Evolutionary conservation across 2,113 vertebrate genomes (phyloP).

Genomic region (Apaloderma vittatum): DNA sequence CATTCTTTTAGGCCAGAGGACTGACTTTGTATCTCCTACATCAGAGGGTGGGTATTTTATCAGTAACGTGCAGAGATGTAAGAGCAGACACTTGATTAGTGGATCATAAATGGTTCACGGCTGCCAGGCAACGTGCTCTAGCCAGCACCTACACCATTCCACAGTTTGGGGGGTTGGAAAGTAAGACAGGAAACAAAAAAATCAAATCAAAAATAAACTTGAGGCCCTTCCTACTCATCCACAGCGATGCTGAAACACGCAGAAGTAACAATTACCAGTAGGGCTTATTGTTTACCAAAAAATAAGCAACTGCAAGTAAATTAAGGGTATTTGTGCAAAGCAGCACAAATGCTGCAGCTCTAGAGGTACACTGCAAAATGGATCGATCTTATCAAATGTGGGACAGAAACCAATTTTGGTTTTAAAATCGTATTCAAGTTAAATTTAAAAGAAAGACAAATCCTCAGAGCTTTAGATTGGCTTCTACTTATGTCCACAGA

Average conservation of each 20-base stretch:
- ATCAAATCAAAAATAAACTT: not conserved
- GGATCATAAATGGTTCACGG: not conserved
- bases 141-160: not conserved
- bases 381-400: not conserved
- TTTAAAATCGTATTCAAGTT: not conserved
- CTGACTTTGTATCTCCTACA: not conserved
- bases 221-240: conserved; percentile 41
- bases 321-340: conserved; percentile 34
- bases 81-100: not conserved
- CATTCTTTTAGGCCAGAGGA: not conserved
- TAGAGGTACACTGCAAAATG: not conserved
- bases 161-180: not conserved
- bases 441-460: conserved; percentile 29
- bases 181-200: not conserved
- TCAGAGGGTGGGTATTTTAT: not conserved
- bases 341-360: conserved; percentile 14
- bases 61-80: not conserved
- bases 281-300: not conserved
- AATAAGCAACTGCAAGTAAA: conserved; percentile 65
- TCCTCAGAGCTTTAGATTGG: not conserved
- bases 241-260: conserved; percentile 29
- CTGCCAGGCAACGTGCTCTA: not conserved
- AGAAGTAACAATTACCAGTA: conserved; percentile 2
- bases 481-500: not conserved
- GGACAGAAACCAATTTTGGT: not conserved